These are phyloP conservation scores for Rosalia funebris DNA, from an alignment of 2,888 invertebrate genomes.

Conservation along the genomic window DNA sequence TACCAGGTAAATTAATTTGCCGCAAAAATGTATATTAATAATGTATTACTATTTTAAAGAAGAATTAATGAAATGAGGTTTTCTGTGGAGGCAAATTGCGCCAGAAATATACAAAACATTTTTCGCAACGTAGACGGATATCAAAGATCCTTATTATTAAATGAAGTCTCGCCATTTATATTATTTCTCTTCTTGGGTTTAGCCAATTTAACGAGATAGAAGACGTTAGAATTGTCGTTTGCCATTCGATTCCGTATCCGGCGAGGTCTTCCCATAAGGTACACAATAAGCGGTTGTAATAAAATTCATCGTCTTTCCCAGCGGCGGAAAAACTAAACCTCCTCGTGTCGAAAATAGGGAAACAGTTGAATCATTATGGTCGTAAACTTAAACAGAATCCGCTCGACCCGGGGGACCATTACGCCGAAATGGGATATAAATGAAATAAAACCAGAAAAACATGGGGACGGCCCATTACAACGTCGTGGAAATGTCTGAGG, in stretches of 20 bases:
- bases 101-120: no score
- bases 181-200: no score
- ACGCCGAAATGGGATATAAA: slow-evolving; percentile 7
- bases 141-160: no score
- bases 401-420: not conserved
- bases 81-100: no score
- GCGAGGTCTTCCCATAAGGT: not conserved
- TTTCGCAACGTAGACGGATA: no score
- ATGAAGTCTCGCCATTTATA: no score
- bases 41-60: no score
- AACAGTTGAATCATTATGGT: slow-evolving; percentile 4
- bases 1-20: no score
- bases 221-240: no score
- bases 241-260: not conserved
- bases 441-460: slow-evolving; percentile 4
- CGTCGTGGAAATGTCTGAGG: not conserved
- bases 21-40: no score
- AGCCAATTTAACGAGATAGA: no score
- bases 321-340: not conserved
- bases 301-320: not conserved
- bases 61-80: no score
- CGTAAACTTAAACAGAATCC: slow-evolving; percentile 8
- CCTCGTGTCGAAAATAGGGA: not conserved
- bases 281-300: not conserved
- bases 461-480: slow-evolving; percentile 1